Evolutionary conservation across 2,797 vertebrate species (phyloP).

Genomic region (Scleropages formosus): DNA sequence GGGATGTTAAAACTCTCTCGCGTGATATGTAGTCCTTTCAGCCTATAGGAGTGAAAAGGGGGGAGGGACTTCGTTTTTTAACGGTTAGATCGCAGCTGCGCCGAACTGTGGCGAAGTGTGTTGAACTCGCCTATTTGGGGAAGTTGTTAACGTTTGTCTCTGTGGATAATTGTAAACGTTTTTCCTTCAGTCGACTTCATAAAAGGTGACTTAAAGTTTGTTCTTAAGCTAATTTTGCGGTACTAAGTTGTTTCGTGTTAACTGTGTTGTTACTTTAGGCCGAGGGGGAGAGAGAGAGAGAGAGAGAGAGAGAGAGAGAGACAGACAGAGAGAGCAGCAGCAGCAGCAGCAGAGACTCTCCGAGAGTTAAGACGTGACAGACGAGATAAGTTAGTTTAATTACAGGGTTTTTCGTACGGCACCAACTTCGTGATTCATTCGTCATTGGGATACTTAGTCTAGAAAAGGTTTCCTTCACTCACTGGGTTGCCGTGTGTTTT

Average conservation of each 20-base stretch:
- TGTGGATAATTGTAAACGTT: background rate
- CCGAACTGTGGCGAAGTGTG: conserved; percentile 24
- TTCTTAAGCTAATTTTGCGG: background rate
- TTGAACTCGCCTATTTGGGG: background rate
- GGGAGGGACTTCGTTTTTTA: conserved; percentile 5
- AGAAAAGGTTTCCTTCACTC: too few species aligned
- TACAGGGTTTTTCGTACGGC: conserved; percentile 49
- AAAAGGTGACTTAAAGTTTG: conserved; percentile 19
- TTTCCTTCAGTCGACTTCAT: background rate
- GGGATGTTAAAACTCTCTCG: background rate
- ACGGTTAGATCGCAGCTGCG: conserved; percentile 24
- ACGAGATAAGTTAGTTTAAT: background rate
- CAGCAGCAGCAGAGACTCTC: background rate
- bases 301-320: background rate
- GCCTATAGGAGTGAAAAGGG: conserved; percentile 17
- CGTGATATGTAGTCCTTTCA: conserved; percentile 10
- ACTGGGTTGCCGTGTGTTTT: too few species aligned
- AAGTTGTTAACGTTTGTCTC: conserved; percentile 20
- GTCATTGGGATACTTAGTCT: too few species aligned
- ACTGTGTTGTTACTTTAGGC: background rate
- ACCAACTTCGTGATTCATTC: conserved; percentile 56
- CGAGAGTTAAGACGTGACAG: background rate
- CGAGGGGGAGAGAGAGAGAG: background rate
- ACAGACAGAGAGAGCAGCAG: background rate
- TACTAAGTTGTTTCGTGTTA: background rate